A percentile compares a stretch with the other conserved stretches of the same genome.
phyloP scores from a whole-genome alignment of 2,113 vertebrate species.

The Protobothrops flavoviridis region DNA sequence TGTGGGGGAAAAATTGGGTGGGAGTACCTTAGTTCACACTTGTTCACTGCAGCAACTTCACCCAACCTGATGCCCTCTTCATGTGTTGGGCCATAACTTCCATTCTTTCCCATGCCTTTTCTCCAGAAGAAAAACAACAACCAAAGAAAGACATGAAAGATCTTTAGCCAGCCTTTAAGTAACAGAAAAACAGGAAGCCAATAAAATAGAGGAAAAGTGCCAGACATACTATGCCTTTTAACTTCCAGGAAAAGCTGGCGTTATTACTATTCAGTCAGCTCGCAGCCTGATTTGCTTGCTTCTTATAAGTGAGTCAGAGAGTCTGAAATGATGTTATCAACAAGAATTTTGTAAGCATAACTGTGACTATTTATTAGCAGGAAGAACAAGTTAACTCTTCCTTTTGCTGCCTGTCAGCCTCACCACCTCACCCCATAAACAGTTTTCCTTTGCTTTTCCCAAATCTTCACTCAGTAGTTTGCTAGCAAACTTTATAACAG shows the following conservation, averaged over 20 bases:
- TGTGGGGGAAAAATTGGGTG: not conserved
- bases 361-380: not conserved
- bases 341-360: not conserved
- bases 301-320: not conserved
- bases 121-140: not conserved
- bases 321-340: not conserved
- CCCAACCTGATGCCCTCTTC: not conserved
- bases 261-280: not conserved
- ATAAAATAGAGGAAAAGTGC: constrained; percentile 14
- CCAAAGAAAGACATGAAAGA: not conserved
- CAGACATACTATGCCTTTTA: not conserved
- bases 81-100: not conserved
- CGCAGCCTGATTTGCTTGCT: not conserved
- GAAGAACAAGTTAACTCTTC: not conserved
- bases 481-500: not conserved
- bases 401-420: not conserved
- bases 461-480: not conserved
- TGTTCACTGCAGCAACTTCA: not conserved
- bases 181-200: constrained; percentile 28
- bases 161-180: not conserved
- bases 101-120: not conserved
- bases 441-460: not conserved
- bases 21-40: not conserved
- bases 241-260: not conserved
- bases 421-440: not conserved